Conservation (phyloP, 2,113 vertebrate genomes). For the Pseudolaguvia tuberculata region DNA sequence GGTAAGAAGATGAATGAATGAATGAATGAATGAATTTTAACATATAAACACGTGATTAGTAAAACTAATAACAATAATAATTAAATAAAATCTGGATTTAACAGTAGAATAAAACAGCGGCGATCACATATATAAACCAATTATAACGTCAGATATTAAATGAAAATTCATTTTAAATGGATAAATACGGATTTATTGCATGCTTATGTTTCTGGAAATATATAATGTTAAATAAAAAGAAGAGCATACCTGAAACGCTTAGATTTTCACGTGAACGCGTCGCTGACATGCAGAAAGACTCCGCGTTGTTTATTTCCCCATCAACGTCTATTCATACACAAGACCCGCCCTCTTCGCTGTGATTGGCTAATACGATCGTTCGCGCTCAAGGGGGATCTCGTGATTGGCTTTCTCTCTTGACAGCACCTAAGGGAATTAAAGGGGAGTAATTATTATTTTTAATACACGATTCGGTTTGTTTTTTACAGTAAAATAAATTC, state of each 20-base stretch:
- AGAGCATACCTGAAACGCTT: neutral
- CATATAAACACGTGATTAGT: neutral
- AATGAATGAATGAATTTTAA: no score
- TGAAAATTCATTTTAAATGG: no score
- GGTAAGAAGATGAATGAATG: no score
- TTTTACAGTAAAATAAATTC: no score
- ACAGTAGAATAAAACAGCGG: neutral
- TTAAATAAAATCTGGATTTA: neutral
- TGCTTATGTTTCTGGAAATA: neutral
- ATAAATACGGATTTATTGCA: neutral
- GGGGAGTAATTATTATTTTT: no score
- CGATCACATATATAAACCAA: neutral
- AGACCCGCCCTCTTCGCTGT: neutral
- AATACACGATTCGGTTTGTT: no score
- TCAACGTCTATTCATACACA: neutral
- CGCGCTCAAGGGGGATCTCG: neutral
- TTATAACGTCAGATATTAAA: neutral
- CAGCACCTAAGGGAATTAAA: no score
- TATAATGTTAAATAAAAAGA: neutral
- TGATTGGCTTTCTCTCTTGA: neutral
- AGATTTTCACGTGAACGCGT: neutral
- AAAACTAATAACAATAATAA: no score
- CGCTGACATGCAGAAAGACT: neutral
- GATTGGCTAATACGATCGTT: neutral
- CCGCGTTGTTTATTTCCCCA: neutral